Conservation (phyloP, 2,888 invertebrate species). For the Zonitis immaculata region DNA sequence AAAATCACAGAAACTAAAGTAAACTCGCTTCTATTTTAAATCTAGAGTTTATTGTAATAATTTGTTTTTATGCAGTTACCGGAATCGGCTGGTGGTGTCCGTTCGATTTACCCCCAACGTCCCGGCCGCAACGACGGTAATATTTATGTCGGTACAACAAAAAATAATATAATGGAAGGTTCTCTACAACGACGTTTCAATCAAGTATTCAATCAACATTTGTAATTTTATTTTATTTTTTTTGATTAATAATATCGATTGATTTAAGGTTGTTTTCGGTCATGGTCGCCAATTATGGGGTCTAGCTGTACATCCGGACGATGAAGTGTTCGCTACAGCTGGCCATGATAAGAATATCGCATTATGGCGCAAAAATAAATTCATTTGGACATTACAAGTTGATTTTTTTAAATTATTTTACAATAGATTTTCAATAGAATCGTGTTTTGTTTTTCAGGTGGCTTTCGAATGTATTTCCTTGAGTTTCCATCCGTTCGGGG, state of each 20-base stretch:
- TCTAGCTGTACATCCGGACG: constrained; percentile 83
- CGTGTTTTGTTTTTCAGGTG: too few species aligned
- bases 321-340: constrained; percentile 87
- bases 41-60: constrained; percentile 21
- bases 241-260: neutral
- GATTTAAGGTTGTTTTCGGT: constrained; percentile 76
- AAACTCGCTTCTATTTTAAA: too few species aligned
- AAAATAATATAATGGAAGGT: constrained; percentile 86
- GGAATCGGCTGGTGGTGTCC: constrained; percentile 81
- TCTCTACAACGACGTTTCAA: constrained; percentile 85
- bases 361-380: constrained; percentile 83
- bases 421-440: too few species aligned
- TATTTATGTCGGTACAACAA: constrained; percentile 85
- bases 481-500: constrained; percentile 83
- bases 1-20: constrained; percentile 87
- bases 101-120: constrained; percentile 83
- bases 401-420: constrained; percentile 5
- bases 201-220: constrained; percentile 50
- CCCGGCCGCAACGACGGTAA: constrained; percentile 86
- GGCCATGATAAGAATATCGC: constrained; percentile 89
- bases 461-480: constrained; percentile 85
- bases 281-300: constrained; percentile 86
- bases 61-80: constrained; percentile 59
- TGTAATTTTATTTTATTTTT: neutral
- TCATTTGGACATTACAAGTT: constrained; percentile 83